Evolutionary conservation across 2,888 invertebrate species (phyloP).

Genomic region (Acleris holmiana): DNA sequence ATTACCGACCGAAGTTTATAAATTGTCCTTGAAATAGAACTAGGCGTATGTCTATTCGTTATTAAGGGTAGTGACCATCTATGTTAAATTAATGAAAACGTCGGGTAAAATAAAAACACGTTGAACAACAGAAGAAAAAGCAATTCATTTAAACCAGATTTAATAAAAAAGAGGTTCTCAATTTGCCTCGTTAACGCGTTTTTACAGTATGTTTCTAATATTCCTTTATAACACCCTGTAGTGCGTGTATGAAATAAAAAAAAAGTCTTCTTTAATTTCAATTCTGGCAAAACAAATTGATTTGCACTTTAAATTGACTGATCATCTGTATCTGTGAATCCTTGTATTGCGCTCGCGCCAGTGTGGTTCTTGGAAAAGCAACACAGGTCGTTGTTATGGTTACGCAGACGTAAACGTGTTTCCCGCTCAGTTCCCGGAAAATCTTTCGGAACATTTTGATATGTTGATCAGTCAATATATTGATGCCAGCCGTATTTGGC

Average conservation of each 20-base stretch:
- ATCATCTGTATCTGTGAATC: constrained; percentile 13
- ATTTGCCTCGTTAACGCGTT: too few species aligned
- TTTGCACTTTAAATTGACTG: constrained; percentile 10
- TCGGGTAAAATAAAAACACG: too few species aligned
- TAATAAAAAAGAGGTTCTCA: too few species aligned
- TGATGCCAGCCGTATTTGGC: constrained; percentile 8
- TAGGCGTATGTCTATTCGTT: too few species aligned
- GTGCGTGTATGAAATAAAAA: not conserved
- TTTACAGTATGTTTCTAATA: too few species aligned
- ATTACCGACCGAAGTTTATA: too few species aligned
- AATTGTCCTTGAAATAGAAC: too few species aligned
- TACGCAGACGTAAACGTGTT: constrained; percentile 48
- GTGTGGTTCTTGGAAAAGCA: constrained; percentile 53
- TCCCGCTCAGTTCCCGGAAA: constrained; percentile 55
- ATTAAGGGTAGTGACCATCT: too few species aligned
- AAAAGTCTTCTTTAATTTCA: not conserved
- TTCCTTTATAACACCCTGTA: too few species aligned
- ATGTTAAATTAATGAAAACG: too few species aligned
- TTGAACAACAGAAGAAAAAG: too few species aligned
- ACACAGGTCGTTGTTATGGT: constrained; percentile 61
- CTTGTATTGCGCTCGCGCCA: constrained; percentile 7
- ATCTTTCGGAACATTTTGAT: constrained; percentile 46
- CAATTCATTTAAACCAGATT: too few species aligned
- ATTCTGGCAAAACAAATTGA: not conserved
- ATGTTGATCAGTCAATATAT: constrained; percentile 10